Percentiles rank a stretch among this genome's conserved stretches.
These are phyloP conservation scores for Saguinus midas DNA, from an alignment of 2,113 vertebrate genomes.

Conservation along the genomic window DNA sequence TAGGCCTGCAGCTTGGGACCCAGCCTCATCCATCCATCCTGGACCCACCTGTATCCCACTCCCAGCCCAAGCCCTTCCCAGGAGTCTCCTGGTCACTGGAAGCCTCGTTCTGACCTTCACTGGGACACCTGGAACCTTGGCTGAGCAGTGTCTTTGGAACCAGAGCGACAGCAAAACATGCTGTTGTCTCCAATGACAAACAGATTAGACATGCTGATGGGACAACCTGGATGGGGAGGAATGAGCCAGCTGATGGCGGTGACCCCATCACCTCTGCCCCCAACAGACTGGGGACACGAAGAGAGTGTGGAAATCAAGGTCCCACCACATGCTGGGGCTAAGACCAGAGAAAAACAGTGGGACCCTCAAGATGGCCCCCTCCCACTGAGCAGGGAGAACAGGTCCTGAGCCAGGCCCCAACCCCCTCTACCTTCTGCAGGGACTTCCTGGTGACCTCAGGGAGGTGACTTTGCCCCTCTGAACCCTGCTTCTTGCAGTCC, in stretches of 20 bases:
- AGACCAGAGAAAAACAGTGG: not conserved
- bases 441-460: not conserved
- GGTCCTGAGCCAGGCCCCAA: not conserved
- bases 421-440: not conserved
- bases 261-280: not conserved
- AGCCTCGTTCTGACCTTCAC: not conserved
- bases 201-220: too few relatives aligned
- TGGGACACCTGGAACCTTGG: too few relatives aligned
- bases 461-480: not conserved
- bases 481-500: not conserved
- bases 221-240: not conserved
- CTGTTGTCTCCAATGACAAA: too few relatives aligned
- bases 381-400: not conserved
- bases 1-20: not conserved
- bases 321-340: not conserved
- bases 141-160: rapidly evolving
- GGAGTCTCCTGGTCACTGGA: too few relatives aligned
- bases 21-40: too few relatives aligned
- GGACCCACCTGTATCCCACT: too few relatives aligned
- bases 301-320: not conserved
- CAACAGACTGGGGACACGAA: not conserved
- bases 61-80: not conserved
- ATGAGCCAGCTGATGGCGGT: not conserved
- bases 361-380: not conserved
- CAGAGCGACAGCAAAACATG: too few relatives aligned